A percentile compares a stretch with the other conserved stretches of the same genome.
Conservation (phyloP, 1,140 invertebrate genomes). For the Meloidogyne floridensis region DNA sequence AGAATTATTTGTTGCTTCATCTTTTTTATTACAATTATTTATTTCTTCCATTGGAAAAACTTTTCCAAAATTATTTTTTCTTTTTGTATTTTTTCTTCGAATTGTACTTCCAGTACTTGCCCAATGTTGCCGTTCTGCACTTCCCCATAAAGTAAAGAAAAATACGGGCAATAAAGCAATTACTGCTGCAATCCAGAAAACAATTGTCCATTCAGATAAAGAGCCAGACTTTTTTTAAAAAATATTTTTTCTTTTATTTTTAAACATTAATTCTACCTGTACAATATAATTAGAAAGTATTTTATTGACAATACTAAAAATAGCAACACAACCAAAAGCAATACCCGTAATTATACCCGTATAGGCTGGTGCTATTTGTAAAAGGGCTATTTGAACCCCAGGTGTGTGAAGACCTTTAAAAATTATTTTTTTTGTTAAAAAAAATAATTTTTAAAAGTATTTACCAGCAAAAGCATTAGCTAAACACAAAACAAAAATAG, state of each 20-base stretch:
- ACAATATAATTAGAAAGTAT: constrained; percentile 32
- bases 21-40: neutral
- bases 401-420: constrained; percentile 63
- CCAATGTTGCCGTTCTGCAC: constrained; percentile 44
- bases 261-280: neutral
- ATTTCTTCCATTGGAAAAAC: neutral
- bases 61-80: constrained; percentile 4
- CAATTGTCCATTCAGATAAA: constrained; percentile 32
- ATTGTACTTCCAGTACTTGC: constrained; percentile 31
- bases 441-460: neutral
- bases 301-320: constrained; percentile 47
- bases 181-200: constrained; percentile 41
- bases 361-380: constrained; percentile 63
- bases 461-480: constrained; percentile 63
- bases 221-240: constrained; percentile 23
- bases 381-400: constrained; percentile 61
- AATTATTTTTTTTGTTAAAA: neutral
- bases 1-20: neutral
- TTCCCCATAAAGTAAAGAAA: constrained; percentile 51
- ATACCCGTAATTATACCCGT: constrained; percentile 63
- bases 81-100: constrained; percentile 8
- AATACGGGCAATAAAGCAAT: constrained; percentile 44
- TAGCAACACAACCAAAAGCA: constrained; percentile 60
- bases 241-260: neutral
- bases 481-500: constrained; percentile 56